A percentile compares a stretch with the other conserved stretches of the same genome.
phyloP scores from a whole-genome alignment of 2,113 vertebrate species.

The Aegithalos caudatus region DNA sequence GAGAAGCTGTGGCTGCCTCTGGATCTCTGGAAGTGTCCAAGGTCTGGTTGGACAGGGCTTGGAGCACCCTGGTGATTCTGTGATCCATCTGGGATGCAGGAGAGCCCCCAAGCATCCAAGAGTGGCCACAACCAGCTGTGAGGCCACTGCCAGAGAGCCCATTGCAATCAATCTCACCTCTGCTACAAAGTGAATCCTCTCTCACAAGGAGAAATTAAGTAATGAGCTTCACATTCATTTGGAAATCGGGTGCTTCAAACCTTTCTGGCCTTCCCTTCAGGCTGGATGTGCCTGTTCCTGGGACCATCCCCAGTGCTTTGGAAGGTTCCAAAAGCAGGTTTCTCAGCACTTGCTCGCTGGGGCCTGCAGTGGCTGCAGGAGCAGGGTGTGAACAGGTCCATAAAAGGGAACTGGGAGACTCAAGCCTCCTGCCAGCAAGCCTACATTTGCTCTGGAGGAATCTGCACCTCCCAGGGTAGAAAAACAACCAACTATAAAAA shows the following conservation, averaged over 20 bases:
- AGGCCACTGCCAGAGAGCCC: background rate
- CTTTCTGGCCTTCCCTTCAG: rapidly evolving
- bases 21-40: background rate
- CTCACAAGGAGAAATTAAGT: rapidly evolving
- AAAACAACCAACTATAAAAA: background rate
- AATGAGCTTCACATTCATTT: rapidly evolving
- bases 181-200: background rate
- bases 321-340: background rate
- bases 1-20: background rate
- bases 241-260: background rate
- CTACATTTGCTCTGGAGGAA: constrained; percentile 15
- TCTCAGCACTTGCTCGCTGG: rapidly evolving
- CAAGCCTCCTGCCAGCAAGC: background rate
- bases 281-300: background rate
- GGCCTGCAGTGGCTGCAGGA: background rate
- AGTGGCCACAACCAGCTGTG: background rate
- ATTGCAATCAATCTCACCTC: background rate
- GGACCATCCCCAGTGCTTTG: background rate
- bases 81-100: background rate
- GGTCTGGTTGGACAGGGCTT: rapidly evolving
- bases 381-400: constrained; percentile 25
- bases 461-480: background rate
- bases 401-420: constrained; percentile 44
- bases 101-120: rapidly evolving
- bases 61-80: background rate